phyloP scores from a whole-genome alignment of 2,113 vertebrate genomes.

The Phaethon lepturus region DNA sequence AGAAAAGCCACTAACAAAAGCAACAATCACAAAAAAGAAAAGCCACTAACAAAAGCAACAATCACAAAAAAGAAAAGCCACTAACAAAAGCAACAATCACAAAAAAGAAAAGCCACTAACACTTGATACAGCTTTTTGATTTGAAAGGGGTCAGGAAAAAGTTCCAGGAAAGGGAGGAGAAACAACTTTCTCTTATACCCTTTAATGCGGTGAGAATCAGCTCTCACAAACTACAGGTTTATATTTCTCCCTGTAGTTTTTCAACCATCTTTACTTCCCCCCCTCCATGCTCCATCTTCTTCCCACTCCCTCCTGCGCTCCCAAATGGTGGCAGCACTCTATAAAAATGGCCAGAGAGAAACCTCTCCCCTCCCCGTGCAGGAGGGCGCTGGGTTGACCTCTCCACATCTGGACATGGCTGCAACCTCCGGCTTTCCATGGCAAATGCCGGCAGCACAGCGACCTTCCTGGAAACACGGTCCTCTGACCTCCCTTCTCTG shows the following conservation, averaged over 20 bases:
- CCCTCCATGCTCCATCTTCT: background rate
- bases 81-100: slow-evolving; percentile 40
- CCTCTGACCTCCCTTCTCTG: background rate
- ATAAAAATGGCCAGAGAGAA: background rate
- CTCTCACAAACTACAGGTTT: background rate
- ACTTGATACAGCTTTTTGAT: slow-evolving; percentile 42
- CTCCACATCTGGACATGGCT: slow-evolving; percentile 13
- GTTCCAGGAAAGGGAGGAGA: slow-evolving; percentile 50
- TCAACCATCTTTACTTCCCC: background rate
- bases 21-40: slow-evolving; percentile 31
- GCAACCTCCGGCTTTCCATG: background rate
- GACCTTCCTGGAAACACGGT: background rate
- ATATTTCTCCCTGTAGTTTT: background rate
- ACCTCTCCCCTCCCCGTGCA: background rate
- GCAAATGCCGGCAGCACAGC: background rate
- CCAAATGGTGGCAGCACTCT: background rate
- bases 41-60: background rate
- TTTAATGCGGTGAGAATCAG: background rate
- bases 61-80: slow-evolving; percentile 16
- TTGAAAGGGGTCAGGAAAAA: slow-evolving; percentile 40
- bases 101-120: slow-evolving; percentile 27
- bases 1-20: slow-evolving; percentile 17
- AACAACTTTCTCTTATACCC: background rate
- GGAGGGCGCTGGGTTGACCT: background rate
- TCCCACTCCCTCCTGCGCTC: background rate